Evolutionary conservation across 2,797 vertebrate species (phyloP).

Genomic region (Carduelis carduelis): DNA sequence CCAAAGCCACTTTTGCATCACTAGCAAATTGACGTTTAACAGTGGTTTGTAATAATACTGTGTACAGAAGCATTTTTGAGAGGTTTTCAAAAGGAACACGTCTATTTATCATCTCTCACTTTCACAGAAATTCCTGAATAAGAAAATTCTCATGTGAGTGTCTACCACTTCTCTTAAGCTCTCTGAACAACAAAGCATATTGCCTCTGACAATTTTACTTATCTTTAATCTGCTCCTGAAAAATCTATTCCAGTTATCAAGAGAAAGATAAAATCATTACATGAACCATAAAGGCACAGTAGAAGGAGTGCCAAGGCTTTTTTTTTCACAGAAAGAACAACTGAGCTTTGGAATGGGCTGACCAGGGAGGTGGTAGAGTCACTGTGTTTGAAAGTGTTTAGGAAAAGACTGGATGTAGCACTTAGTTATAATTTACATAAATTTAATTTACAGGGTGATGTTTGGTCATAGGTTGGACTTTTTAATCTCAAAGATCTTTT

Average conservation of each 20-base stretch:
- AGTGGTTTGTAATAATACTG: neutral
- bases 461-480: neutral
- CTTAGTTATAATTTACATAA: no score
- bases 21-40: neutral
- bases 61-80: neutral
- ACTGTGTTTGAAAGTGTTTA: neutral
- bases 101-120: neutral
- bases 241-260: neutral
- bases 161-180: neutral
- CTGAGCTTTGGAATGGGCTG: neutral
- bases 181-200: neutral
- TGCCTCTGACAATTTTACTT: neutral
- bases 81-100: neutral
- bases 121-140: neutral
- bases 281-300: neutral
- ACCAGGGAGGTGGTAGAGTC: neutral
- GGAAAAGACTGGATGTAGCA: neutral
- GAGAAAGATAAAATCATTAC: neutral
- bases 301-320: neutral
- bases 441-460: no score
- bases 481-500: neutral
- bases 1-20: neutral
- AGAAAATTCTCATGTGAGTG: neutral
- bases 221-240: neutral
- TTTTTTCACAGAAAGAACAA: neutral